Evolutionary conservation across 2,888 invertebrate species (phyloP).

Genomic region (Caenorhabditis virilis): DNA sequence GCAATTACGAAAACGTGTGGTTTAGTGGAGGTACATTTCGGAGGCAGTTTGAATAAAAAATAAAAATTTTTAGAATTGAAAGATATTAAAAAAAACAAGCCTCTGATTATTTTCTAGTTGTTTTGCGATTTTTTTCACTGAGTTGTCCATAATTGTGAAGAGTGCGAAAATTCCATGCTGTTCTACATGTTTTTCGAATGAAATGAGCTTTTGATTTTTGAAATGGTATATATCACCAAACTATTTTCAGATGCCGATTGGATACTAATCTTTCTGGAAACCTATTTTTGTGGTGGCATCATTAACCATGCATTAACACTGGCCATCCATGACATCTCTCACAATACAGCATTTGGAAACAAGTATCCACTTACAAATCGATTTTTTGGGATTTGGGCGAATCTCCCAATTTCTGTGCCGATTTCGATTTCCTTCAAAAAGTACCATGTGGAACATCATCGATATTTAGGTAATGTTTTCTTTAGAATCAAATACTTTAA

Average conservation of each 20-base stretch:
- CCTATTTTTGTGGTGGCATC: slow-evolving; percentile 92
- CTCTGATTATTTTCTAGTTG: slow-evolving; percentile 7
- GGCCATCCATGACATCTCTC: slow-evolving; percentile 95
- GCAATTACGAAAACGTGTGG: neutral
- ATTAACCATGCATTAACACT: slow-evolving; percentile 92
- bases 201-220: neutral
- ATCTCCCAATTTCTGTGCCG: slow-evolving; percentile 91
- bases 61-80: neutral
- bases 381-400: slow-evolving; percentile 89
- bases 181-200: neutral
- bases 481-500: slow-evolving; percentile 3
- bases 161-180: too few species aligned
- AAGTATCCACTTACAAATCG: slow-evolving; percentile 74
- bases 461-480: slow-evolving; percentile 70
- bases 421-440: slow-evolving; percentile 93
- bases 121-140: neutral
- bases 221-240: too few species aligned
- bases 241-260: slow-evolving; percentile 75
- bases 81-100: slow-evolving; percentile 5
- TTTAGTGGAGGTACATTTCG: neutral
- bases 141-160: neutral
- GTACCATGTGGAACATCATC: slow-evolving; percentile 91
- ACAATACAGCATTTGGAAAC: slow-evolving; percentile 94
- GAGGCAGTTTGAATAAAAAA: neutral
- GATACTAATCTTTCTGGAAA: slow-evolving; percentile 79